These are phyloP conservation scores for Tragulus kanchil DNA, from an alignment of 2,113 vertebrate species.

Conservation along the genomic window DNA sequence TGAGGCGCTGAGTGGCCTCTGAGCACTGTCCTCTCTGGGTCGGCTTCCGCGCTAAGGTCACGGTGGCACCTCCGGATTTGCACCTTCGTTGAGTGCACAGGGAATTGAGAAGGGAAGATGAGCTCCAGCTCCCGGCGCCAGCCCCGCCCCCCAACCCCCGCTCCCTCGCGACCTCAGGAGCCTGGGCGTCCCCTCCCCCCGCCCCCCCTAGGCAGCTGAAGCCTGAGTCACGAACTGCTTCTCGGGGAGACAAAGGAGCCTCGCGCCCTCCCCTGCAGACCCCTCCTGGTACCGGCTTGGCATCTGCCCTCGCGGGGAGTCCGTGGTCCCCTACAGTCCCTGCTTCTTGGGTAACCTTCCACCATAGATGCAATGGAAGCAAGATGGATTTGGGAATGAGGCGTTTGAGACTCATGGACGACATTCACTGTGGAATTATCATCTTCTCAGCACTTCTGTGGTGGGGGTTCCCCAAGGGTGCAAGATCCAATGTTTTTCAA, in stretches of 20 bases:
- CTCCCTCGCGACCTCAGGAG: constrained; percentile 57
- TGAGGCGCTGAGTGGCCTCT: neutral
- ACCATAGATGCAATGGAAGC: neutral
- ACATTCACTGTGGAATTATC: neutral
- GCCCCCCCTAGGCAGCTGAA: constrained; percentile 78
- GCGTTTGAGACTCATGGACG: neutral
- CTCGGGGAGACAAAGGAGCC: constrained; percentile 59
- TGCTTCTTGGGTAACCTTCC: neutral
- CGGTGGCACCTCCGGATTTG: neutral
- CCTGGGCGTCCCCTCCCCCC: constrained; percentile 47
- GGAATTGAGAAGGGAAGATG: neutral
- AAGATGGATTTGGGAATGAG: neutral
- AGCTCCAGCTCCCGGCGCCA: neutral
- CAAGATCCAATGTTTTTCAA: neutral
- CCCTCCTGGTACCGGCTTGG: constrained; percentile 1
- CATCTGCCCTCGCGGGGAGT: constrained; percentile 14
- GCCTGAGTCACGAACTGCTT: constrained; percentile 77
- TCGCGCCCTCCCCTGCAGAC: constrained; percentile 18
- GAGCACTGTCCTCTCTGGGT: neutral
- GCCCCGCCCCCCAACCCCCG: neutral
- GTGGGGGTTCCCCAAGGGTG: too few species aligned
- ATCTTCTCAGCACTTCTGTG: neutral
- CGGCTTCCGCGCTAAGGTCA: neutral
- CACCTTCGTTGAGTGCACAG: neutral
- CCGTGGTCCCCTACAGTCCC: neutral